These are phyloP conservation scores for Amphiprion ocellaris DNA, from an alignment of 2,113 vertebrate species.

Conservation along the genomic window DNA sequence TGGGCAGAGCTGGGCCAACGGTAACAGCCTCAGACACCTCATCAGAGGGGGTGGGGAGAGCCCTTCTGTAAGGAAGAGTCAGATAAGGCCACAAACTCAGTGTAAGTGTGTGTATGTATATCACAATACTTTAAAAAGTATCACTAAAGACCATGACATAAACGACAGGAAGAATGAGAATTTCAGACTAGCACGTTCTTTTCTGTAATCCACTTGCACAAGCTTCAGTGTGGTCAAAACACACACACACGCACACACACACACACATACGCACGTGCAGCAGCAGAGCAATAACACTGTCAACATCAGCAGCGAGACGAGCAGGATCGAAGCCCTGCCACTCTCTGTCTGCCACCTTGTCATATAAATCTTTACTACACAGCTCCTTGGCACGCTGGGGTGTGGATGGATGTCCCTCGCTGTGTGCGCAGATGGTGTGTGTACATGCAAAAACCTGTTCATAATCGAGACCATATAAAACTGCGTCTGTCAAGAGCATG, in stretches of 20 bases:
- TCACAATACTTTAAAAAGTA: no score
- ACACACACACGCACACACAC: slow-evolving; percentile 1
- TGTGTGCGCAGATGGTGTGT: slow-evolving; percentile 46
- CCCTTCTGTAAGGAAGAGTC: slow-evolving; percentile 5
- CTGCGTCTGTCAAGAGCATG: slow-evolving; percentile 51
- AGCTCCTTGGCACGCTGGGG: slow-evolving; percentile 39
- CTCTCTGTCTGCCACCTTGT: slow-evolving; percentile 66
- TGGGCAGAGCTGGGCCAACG: slow-evolving; percentile 30
- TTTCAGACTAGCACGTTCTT: not conserved
- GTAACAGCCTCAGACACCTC: slow-evolving; percentile 30
- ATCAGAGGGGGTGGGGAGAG: slow-evolving; percentile 7
- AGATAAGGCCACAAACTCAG: slow-evolving; percentile 40
- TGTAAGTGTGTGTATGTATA: not conserved
- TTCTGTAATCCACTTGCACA: not conserved
- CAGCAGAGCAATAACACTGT: slow-evolving; percentile 41
- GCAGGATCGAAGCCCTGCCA: slow-evolving; percentile 35
- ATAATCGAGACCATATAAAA: slow-evolving; percentile 49
- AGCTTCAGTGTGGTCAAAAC: not conserved
- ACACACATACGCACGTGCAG: not conserved
- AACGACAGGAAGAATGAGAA: not conserved
- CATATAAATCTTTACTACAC: slow-evolving; percentile 62
- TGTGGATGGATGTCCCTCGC: slow-evolving; percentile 55
- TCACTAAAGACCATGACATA: not conserved
- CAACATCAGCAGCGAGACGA: slow-evolving; percentile 34
- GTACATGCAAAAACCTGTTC: slow-evolving; percentile 10